Evolutionary conservation across 2,888 invertebrate genomes (phyloP).

Genomic region (Acleris literana): DNA sequence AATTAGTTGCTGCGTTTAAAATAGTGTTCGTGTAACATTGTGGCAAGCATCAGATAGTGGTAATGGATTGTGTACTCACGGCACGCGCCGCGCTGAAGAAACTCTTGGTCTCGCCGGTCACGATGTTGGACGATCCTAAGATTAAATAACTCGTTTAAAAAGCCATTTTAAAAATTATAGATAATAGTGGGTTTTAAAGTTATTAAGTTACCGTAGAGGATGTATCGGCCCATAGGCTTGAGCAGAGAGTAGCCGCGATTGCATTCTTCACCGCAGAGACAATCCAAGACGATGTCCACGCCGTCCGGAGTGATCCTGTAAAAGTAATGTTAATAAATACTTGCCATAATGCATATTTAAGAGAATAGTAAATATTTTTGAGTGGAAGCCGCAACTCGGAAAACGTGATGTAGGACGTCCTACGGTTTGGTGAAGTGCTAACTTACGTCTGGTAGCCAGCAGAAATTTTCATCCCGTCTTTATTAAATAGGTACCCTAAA

Average conservation of each 20-base stretch:
- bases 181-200: constrained; percentile 5
- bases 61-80: constrained; percentile 83
- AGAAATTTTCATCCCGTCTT: too few species aligned
- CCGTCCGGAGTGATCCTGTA: constrained; percentile 88
- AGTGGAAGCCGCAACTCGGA: too few species aligned
- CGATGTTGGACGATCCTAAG: constrained; percentile 92
- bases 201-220: constrained; percentile 87
- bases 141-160: constrained; percentile 48
- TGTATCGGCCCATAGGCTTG: constrained; percentile 94
- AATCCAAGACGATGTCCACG: constrained; percentile 93
- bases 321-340: constrained; percentile 22
- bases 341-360: too few species aligned
- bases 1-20: background rate
- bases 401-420: too few species aligned
- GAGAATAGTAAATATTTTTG: too few species aligned
- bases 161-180: background rate
- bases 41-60: constrained; percentile 49
- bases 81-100: constrained; percentile 95
- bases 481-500: too few species aligned
- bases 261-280: constrained; percentile 94
- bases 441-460: too few species aligned
- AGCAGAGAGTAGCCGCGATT: constrained; percentile 92
- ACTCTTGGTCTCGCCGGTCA: constrained; percentile 95
- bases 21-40: constrained; percentile 36
- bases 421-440: too few species aligned